Percentiles rank a stretch among this genome's conserved stretches.
Evolutionary conservation across 1,140 invertebrate genomes (phyloP).

Genomic region (Liolophura sinensis): DNA sequence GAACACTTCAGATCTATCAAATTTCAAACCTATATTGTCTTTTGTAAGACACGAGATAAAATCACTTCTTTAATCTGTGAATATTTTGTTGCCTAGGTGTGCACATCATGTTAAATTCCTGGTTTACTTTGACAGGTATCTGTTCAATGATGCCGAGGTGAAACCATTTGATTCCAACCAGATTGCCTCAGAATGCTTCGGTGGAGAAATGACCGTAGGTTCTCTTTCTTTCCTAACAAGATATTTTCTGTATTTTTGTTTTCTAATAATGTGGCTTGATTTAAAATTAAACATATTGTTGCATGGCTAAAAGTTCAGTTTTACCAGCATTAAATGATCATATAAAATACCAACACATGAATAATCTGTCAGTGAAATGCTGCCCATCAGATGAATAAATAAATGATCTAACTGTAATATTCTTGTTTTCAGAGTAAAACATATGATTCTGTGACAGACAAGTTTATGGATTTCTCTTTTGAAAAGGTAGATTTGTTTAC

Average conservation of each 20-base stretch:
- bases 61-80: neutral
- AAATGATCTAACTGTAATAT: constrained; percentile 5
- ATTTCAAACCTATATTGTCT: too few relatives aligned
- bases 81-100: neutral
- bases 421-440: constrained; percentile 80
- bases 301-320: too few relatives aligned
- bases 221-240: constrained; percentile 7
- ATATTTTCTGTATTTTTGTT: too few relatives aligned
- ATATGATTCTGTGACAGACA: constrained; percentile 93
- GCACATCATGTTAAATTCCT: neutral
- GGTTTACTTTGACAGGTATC: constrained; percentile 62
- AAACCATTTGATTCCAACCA: constrained; percentile 94
- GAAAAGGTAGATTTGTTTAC: constrained; percentile 69
- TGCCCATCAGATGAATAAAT: too few relatives aligned
- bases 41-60: too few relatives aligned
- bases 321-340: too few relatives aligned
- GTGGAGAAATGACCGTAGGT: constrained; percentile 90
- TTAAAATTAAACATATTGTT: too few relatives aligned
- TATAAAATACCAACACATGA: too few relatives aligned
- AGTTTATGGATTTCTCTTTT: constrained; percentile 96
- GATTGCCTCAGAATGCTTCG: constrained; percentile 93
- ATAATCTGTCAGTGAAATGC: too few relatives aligned
- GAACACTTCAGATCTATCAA: too few relatives aligned
- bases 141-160: constrained; percentile 96
- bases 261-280: too few relatives aligned